These are phyloP conservation scores for Campoletis sonorensis DNA, from an alignment of 1,140 invertebrate species.

Conservation along the genomic window DNA sequence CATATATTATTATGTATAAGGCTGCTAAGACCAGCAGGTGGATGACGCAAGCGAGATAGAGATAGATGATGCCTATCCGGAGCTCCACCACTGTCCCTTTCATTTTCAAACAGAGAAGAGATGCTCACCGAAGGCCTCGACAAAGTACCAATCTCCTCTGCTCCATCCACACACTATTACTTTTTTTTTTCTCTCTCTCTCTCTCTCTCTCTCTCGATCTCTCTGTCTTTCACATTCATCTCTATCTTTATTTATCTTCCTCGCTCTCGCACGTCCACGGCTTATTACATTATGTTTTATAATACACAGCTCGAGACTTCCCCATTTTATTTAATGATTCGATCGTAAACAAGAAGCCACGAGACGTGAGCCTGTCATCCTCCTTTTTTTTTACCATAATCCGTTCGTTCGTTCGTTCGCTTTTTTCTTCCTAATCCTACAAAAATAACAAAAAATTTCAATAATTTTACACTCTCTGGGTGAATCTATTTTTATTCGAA, in stretches of 20 bases:
- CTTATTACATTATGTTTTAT: conserved; percentile 43
- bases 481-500: no score
- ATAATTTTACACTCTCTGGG: no score
- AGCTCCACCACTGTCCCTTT: conserved; percentile 42
- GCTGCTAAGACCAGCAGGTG: conserved; percentile 41
- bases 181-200: not conserved
- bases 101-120: conserved; percentile 43
- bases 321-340: conserved; percentile 38
- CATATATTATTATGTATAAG: not conserved
- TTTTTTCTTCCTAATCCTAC: not conserved
- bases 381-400: no score
- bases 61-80: conserved; percentile 34
- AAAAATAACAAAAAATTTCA: no score
- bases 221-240: not conserved
- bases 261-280: conserved; percentile 26
- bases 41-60: conserved; percentile 50
- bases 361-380: not conserved
- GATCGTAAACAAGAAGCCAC: conserved; percentile 27
- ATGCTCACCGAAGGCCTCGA: conserved; percentile 39
- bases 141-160: conserved; percentile 11
- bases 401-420: not conserved
- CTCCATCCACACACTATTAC: not conserved
- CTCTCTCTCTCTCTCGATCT: not conserved
- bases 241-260: conserved; percentile 9
- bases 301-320: conserved; percentile 32